These are phyloP conservation scores for Hofmannophila pseudospretella DNA, from an alignment of 2,888 invertebrate species.

Conservation along the genomic window DNA sequence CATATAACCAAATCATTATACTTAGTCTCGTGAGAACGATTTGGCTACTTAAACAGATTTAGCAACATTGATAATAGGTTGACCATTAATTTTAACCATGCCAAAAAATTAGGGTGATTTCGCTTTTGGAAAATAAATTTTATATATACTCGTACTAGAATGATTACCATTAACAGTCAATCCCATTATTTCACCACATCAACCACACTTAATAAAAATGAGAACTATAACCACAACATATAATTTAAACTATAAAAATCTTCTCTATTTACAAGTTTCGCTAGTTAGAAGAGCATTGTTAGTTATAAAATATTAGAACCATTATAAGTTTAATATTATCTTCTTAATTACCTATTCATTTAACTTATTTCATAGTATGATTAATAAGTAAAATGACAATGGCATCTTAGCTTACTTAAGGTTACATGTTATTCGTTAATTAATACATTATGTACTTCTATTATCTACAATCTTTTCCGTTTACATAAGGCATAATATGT, in stretches of 20 bases:
- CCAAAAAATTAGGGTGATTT: neutral
- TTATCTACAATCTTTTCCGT: no score
- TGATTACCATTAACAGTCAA: conserved; percentile 12
- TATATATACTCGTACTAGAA: conserved; percentile 1
- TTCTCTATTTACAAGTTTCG: neutral
- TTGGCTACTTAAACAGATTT: neutral
- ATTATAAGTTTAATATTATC: no score
- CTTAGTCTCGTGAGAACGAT: neutral
- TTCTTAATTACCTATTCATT: no score
- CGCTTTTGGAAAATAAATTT: neutral
- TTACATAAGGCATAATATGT: no score
- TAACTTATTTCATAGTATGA: no score
- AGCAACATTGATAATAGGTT: neutral
- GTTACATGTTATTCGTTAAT: no score
- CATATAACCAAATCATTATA: neutral
- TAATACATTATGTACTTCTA: no score
- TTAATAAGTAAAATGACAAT: no score
- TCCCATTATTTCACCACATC: conserved; percentile 17
- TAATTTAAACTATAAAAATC: neutral
- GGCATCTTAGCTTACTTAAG: no score
- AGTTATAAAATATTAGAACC: no score
- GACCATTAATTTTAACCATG: neutral
- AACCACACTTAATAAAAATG: conserved; percentile 21
- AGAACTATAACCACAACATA: neutral
- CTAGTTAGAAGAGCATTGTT: no score